A percentile compares a stretch with the other conserved stretches of the same genome.
Evolutionary conservation across 2,113 vertebrate genomes (phyloP).

Genomic region (Cairina moschata): DNA sequence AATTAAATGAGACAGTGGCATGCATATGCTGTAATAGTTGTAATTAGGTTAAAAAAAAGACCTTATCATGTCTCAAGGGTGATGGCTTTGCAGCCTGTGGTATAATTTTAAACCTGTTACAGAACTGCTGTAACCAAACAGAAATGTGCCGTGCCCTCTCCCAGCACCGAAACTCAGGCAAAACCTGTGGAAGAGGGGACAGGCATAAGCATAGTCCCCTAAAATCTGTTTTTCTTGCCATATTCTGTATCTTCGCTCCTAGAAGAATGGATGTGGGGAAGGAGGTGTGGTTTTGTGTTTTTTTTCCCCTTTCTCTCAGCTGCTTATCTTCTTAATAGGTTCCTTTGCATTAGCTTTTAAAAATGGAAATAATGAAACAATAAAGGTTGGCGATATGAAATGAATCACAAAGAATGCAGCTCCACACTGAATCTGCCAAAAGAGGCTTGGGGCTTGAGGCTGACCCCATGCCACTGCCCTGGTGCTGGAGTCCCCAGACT

Average conservation of each 20-base stretch:
- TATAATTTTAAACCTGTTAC: neutral
- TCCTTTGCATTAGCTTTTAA: neutral
- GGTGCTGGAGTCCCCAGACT: neutral
- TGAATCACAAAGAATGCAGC: too few species aligned
- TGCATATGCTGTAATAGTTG: neutral
- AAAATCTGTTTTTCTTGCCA: neutral
- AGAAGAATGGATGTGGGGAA: neutral
- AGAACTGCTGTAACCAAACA: neutral
- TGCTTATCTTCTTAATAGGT: neutral
- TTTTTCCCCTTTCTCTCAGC: neutral
- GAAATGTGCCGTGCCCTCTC: neutral
- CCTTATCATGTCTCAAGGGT: neutral
- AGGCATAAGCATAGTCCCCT: neutral
- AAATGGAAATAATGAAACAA: neutral
- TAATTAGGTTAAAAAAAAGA: neutral
- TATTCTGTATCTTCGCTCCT: neutral
- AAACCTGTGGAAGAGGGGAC: neutral
- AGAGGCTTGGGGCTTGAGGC: neutral
- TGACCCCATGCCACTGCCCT: accelerated
- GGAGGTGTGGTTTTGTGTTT: neutral
- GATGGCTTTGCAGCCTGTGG: neutral
- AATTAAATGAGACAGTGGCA: neutral
- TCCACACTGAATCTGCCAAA: accelerated
- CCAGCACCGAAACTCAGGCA: neutral
- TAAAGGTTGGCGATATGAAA: neutral